Base-by-base conservation (phyloP, 2,113 vertebrate genomes). In the Entomyzon cyanotis region DNA sequence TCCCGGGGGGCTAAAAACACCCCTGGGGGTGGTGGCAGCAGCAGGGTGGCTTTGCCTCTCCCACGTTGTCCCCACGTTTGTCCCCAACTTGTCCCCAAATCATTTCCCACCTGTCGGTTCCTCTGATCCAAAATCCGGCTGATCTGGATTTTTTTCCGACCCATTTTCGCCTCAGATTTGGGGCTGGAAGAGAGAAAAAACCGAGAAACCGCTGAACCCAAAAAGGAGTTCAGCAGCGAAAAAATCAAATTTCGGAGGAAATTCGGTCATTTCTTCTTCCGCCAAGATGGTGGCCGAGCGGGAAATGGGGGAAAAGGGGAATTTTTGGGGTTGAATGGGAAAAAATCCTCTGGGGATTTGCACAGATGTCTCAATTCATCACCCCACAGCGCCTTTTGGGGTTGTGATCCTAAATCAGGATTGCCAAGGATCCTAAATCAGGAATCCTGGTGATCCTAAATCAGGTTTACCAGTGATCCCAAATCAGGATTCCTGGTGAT, bases 121-220 rank as follows among this genome's bases (percentile, higher is more conserved):
- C 99, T 94, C 90, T 99, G 99, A 88, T 99, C 99, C 95, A 99
- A 77, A 79, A 99, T 99, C 15, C 99, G 98, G 46, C 99, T 99
- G 90, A 99, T 99, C 97, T 99, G 99, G 85, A 99, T 99, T 96
- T 99, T 99, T 97, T 99, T 99, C 87, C 99, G 97, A 47, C 99
- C 99, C 99, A 99, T 99, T 94, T 94, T 84, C 33, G 16, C 55
- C 87, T 74, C 65, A 24, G 2, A 18, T 50, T 65, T 5, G 24
- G 19, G n/a, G 71, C 86, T 94, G 90, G 37, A 84, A 87, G 16
- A 87, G 23, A 89, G 11, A 42, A 42, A 42, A 42, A 42, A 42
- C 5, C 0, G 7, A 87, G 47, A 80, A 81, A 7, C 14, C 15
- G 28, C 59, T 94, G 88, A 94, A 58, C 50, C 8, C 5, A 19